These are phyloP conservation scores for Paramacrobiotus metropolitanus DNA, from an alignment of 1,140 invertebrate genomes.

Conservation along the genomic window DNA sequence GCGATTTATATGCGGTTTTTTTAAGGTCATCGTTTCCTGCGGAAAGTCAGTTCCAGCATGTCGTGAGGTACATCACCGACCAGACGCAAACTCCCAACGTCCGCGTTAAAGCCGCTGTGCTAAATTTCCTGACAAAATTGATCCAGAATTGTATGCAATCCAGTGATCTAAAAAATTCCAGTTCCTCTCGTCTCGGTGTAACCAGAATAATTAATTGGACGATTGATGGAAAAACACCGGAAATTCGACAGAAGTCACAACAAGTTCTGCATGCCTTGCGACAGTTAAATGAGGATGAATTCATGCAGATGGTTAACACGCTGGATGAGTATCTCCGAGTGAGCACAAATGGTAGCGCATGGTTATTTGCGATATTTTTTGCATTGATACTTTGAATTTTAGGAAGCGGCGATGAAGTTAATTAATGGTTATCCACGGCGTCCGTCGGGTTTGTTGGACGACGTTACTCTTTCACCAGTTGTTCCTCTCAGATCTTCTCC, in stretches of 20 bases:
- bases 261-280: background rate
- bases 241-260: background rate
- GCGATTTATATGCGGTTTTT: too few species aligned
- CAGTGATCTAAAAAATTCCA: background rate
- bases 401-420: background rate
- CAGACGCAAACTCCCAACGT: constrained; percentile 66
- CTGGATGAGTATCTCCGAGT: constrained; percentile 2
- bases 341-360: background rate
- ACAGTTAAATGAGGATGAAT: constrained; percentile 2
- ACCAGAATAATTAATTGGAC: background rate
- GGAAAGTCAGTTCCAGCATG: constrained; percentile 34
- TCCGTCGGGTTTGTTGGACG: background rate
- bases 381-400: background rate
- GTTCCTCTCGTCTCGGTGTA: background rate
- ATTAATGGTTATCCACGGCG: background rate
- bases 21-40: constrained; percentile 36
- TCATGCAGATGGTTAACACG: background rate
- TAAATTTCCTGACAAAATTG: background rate
- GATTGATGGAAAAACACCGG: background rate
- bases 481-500: background rate
- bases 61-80: constrained; percentile 55
- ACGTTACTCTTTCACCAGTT: background rate
- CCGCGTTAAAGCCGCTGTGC: constrained; percentile 37
- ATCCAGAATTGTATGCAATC: background rate
- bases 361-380: background rate